Evolutionary conservation across 2,888 invertebrate genomes (phyloP).

Genomic region (Mylabris sibirica): DNA sequence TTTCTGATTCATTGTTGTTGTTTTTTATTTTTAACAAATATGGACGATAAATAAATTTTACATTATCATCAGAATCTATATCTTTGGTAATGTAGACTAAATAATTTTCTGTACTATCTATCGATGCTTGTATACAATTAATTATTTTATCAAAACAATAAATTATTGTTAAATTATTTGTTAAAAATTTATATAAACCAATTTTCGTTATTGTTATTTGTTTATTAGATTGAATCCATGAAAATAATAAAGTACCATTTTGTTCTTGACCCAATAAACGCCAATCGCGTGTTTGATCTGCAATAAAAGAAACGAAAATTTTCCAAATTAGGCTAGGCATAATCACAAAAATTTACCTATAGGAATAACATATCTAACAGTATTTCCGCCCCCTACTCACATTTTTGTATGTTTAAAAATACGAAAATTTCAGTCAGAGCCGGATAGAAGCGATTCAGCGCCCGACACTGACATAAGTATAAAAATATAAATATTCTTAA

Average conservation of each 20-base stretch:
- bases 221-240: slow-evolving; percentile 65
- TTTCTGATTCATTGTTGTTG: slow-evolving; percentile 51
- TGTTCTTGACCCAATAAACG: slow-evolving; percentile 82
- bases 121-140: slow-evolving; percentile 81
- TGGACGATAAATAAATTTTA: slow-evolving; percentile 66
- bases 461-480: too few species aligned
- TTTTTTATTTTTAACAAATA: slow-evolving; percentile 67
- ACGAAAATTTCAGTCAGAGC: too few species aligned
- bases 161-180: slow-evolving; percentile 68
- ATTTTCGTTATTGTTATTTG: slow-evolving; percentile 59
- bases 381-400: too few species aligned
- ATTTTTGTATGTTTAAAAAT: too few species aligned
- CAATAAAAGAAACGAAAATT: slow-evolving; percentile 38
- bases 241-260: slow-evolving; percentile 75
- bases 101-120: slow-evolving; percentile 73
- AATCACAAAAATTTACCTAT: too few species aligned
- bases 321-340: too few species aligned
- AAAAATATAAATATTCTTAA: too few species aligned
- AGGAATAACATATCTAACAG: too few species aligned
- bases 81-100: slow-evolving; percentile 75
- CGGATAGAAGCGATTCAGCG: too few species aligned
- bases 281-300: slow-evolving; percentile 78
- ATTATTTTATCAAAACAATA: slow-evolving; percentile 69
- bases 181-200: slow-evolving; percentile 69
- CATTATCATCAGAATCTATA: slow-evolving; percentile 46